Evolutionary conservation across 2,113 vertebrate genomes (phyloP).

Genomic region (Manacus vitellinus): DNA sequence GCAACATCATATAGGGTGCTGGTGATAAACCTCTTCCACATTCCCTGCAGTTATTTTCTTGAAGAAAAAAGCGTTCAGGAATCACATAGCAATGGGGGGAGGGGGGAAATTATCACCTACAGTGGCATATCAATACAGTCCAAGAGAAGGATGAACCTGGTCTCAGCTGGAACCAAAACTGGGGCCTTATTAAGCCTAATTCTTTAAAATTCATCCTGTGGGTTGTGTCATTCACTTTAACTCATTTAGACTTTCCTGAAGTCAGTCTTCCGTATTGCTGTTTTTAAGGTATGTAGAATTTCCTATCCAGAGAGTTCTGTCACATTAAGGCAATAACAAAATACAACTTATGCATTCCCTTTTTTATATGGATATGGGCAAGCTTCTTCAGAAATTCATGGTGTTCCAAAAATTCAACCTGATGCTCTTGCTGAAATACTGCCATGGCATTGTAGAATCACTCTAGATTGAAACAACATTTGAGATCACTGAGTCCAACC

Average conservation of each 20-base stretch:
- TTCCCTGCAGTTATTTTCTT: background rate
- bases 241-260: background rate
- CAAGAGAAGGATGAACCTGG: background rate
- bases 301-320: background rate
- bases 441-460: background rate
- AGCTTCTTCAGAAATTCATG: background rate
- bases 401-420: background rate
- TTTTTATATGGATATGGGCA: background rate
- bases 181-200: background rate
- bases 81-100: background rate
- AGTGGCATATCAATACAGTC: background rate
- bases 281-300: background rate
- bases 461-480: background rate
- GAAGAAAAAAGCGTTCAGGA: background rate
- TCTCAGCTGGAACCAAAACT: background rate
- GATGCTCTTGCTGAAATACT: background rate
- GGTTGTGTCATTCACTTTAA: background rate
- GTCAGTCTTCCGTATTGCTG: background rate
- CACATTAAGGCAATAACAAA: background rate
- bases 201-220: background rate
- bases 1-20: background rate
- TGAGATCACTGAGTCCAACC: background rate
- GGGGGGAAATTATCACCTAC: background rate
- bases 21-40: background rate
- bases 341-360: fast-evolving